These are phyloP conservation scores for Pyrgus malvae DNA, from an alignment of 2,888 invertebrate species.

Conservation along the genomic window DNA sequence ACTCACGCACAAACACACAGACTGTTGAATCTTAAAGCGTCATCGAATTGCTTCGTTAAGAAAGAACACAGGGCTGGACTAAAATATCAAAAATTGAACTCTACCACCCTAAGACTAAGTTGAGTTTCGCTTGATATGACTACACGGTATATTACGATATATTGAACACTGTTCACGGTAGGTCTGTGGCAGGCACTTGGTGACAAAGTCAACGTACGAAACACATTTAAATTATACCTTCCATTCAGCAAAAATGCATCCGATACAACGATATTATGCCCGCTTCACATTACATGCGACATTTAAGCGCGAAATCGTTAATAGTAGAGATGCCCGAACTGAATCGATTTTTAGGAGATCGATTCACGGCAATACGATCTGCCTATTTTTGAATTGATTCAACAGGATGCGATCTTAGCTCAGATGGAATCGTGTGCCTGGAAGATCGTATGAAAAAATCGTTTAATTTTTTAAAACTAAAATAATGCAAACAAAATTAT, in stretches of 20 bases:
- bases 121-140: constrained; percentile 60
- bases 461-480: too few relatives aligned
- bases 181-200: constrained; percentile 61
- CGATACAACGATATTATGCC: too few relatives aligned
- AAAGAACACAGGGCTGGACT: constrained; percentile 30
- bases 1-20: constrained; percentile 23
- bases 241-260: neutral
- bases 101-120: constrained; percentile 46
- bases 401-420: too few relatives aligned
- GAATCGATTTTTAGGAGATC: too few relatives aligned
- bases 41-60: constrained; percentile 43
- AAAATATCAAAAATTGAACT: constrained; percentile 45
- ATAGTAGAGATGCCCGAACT: too few relatives aligned
- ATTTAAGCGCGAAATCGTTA: too few relatives aligned
- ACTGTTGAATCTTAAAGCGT: constrained; percentile 57
- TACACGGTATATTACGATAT: constrained; percentile 55
- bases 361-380: too few relatives aligned
- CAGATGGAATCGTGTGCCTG: too few relatives aligned
- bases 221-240: neutral
- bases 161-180: constrained; percentile 58
- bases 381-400: too few relatives aligned
- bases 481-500: too few relatives aligned
- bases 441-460: too few relatives aligned
- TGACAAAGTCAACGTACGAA: constrained; percentile 35
- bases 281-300: too few relatives aligned